Evolutionary conservation across 2,888 invertebrate species (phyloP), one percentile per base, ranked within the genome.

Genomic region (Cantharis rustica): DNA sequence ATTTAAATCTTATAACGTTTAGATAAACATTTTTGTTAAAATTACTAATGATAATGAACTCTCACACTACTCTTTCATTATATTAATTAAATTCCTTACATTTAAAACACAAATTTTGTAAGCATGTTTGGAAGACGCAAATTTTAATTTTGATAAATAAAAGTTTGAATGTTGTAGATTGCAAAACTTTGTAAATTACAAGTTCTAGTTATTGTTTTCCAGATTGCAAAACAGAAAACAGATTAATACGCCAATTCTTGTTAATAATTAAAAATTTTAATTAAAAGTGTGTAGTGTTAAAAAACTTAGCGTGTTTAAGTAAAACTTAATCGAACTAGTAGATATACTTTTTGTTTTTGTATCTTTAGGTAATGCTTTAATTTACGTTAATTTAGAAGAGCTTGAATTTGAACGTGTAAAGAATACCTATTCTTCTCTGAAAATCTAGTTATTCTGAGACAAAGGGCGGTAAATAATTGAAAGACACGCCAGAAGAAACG

Each of bases 401-500:
- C 84, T 84, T 81, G 84, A 81, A 84, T 81, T 79, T 78, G 82
- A 80, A 84, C 84, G 84, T 85, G 85, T 83, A 81, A 82, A 82
- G 84, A 84, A 85, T 85, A 84, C 84, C 81, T 71, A 80, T 81
- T 81, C 79, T 78, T 70, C 62, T 68, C 79, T 80, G 82, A 81
- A 84, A 85, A 84, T 83, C 83, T 82, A 84, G 85, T 85, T 85
- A 85, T 84, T 83, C 83, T 82, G 82, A 84, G 84, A 85, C 85
- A 86, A 86, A 85, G 85, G 86, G 81, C 81, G 83, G 84, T 85
- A 85, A 86, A 85, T 86, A 86, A 86, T 86, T 86, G 84, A 84
- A 84, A 85, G 83, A 84, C 84, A 83, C 82, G 84, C 83, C 82
- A 81, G 26, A 71, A 80, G 80, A 81, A 80, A 80, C 78, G 81